phyloP scores from a whole-genome alignment of 2,888 invertebrate genomes.

The Agapostemon virescens region DNA sequence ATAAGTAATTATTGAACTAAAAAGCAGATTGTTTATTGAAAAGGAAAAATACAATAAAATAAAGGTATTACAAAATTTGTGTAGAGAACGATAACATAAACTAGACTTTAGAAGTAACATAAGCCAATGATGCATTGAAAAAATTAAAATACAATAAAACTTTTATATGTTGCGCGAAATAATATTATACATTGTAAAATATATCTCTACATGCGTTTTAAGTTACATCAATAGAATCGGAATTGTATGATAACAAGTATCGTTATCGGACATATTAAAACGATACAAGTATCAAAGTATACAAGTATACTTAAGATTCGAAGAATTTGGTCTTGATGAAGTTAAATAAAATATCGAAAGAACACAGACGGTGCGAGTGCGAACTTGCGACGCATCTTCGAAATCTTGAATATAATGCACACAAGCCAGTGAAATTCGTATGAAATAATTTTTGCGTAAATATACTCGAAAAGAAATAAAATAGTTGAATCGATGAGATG shows the following conservation, averaged over 20 bases:
- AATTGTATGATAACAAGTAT: not conserved
- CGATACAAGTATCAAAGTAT: not conserved
- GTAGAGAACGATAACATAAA: conserved; percentile 16
- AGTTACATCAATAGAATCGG: not conserved
- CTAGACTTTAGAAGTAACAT: not conserved
- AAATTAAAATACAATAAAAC: not conserved
- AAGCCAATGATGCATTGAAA: not conserved
- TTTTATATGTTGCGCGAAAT: not conserved
- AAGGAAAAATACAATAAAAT: conserved; percentile 14
- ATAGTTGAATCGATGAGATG: not conserved
- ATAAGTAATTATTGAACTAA: conserved; percentile 52
- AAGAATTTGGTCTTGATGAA: not conserved
- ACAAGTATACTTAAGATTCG: not conserved
- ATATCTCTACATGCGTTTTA: not conserved
- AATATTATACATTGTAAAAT: not conserved
- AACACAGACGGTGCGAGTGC: no score
- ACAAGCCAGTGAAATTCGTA: not conserved
- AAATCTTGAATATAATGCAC: not conserved
- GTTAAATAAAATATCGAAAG: not conserved
- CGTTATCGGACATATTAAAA: not conserved
- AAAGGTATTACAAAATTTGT: conserved; percentile 14
- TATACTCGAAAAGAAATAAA: not conserved
- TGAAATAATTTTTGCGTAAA: not conserved
- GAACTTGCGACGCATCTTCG: not conserved
- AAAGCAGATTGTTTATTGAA: conserved; percentile 36